phyloP scores from a whole-genome alignment of 92 coral and sea anemone species.

The Paramuricea clavata region DNA sequence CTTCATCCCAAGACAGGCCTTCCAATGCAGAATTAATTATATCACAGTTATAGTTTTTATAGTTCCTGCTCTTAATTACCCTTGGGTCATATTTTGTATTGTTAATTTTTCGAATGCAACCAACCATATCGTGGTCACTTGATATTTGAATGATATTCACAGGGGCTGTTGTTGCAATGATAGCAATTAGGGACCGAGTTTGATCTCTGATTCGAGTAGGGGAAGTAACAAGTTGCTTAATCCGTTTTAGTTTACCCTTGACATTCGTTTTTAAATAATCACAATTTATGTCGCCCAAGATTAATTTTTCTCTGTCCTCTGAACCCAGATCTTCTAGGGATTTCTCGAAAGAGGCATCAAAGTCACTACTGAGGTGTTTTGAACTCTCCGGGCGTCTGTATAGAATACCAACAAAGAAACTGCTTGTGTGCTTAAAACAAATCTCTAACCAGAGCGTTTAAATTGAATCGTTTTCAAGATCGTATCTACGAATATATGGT shows the following conservation, averaged over 20 bases:
- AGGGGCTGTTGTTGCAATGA: neutral
- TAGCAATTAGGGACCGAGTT: neutral
- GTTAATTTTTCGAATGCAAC: neutral
- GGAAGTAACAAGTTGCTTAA: slow-evolving; percentile 1
- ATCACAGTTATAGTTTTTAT: slow-evolving; percentile 6
- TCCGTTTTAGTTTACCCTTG: neutral
- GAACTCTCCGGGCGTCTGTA: neutral
- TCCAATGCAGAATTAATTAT: neutral
- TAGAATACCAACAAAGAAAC: neutral
- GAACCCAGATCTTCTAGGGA: neutral
- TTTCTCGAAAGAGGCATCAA: neutral
- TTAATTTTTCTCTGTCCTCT: neutral
- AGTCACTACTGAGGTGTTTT: neutral
- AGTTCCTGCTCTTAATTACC: neutral
- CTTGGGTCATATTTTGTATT: neutral
- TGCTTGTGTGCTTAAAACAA: neutral
- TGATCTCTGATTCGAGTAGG: slow-evolving; percentile 34
- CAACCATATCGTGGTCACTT: slow-evolving; percentile 1
- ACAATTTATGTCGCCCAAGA: neutral
- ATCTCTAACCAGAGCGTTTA: neutral
- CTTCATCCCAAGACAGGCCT: neutral
- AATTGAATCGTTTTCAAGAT: neutral
- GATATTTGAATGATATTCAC: neutral
- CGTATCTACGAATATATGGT: neutral
- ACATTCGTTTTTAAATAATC: neutral